phyloP scores from a whole-genome alignment of 1,140 invertebrate species.

The Drosophila sucinea region DNA sequence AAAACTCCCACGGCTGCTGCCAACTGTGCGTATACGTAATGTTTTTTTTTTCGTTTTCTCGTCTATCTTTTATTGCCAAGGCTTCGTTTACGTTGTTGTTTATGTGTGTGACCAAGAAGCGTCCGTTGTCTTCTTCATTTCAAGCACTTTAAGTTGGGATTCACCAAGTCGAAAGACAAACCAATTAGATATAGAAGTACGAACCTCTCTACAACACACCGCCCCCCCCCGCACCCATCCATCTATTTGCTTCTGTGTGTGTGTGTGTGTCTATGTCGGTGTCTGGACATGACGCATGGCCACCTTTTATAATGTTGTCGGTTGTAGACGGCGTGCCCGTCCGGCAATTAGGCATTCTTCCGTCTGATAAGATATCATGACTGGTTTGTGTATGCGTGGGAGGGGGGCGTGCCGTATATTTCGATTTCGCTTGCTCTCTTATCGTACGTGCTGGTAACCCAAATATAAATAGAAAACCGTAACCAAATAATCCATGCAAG shows the following conservation, averaged over 20 bases:
- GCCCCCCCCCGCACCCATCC: not conserved
- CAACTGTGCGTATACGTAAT: constrained; percentile 66
- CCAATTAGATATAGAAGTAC: constrained; percentile 52
- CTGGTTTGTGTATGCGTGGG: not conserved
- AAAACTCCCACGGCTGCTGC: constrained; percentile 46
- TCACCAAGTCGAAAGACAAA: constrained; percentile 13
- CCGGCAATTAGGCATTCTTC: constrained; percentile 65
- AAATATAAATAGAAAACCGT: constrained; percentile 71
- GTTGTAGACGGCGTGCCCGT: constrained; percentile 25
- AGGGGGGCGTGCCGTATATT: constrained; percentile 8
- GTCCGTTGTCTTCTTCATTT: constrained; percentile 31
- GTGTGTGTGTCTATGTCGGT: constrained; percentile 7
- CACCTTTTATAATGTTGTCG: constrained; percentile 39
- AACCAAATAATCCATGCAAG: constrained; percentile 64
- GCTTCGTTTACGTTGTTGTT: constrained; percentile 47
- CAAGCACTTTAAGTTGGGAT: constrained; percentile 56
- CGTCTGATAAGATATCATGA: constrained; percentile 69
- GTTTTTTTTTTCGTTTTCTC: not conserved
- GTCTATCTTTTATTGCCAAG: constrained; percentile 43
- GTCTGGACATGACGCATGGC: constrained; percentile 59
- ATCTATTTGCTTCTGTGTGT: constrained; percentile 14
- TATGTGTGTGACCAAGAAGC: constrained; percentile 44
- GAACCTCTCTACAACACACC: not conserved
- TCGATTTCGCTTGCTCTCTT: constrained; percentile 4
- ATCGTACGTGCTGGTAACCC: constrained; percentile 60